These are phyloP conservation scores for Spicauda simplicius DNA, from an alignment of 2,888 invertebrate genomes.

Conservation along the genomic window DNA sequence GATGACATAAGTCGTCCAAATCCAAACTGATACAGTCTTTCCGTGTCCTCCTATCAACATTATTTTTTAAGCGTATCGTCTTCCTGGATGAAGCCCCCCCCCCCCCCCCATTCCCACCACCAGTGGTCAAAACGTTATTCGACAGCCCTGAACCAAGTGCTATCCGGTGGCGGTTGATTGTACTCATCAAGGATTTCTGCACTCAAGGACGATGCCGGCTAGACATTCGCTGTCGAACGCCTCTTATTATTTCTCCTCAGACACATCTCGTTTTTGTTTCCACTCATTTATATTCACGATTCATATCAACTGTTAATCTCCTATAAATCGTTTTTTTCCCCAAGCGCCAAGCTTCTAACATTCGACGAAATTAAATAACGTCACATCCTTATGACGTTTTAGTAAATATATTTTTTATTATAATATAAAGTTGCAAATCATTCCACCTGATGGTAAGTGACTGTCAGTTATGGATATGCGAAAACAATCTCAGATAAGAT, in stretches of 20 bases:
- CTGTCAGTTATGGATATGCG: too few species aligned
- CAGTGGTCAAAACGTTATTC: slow-evolving; percentile 45
- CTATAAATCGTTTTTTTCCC: slow-evolving; percentile 74
- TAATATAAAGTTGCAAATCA: too few species aligned
- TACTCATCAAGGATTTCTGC: slow-evolving; percentile 84
- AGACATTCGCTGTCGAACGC: slow-evolving; percentile 76
- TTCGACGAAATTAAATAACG: slow-evolving; percentile 18
- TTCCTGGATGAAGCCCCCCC: too few species aligned
- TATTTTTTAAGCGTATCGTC: too few species aligned
- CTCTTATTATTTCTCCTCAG: slow-evolving; percentile 80
- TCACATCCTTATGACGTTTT: slow-evolving; percentile 21
- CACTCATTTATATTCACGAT: slow-evolving; percentile 82
- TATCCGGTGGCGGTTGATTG: slow-evolving; percentile 84
- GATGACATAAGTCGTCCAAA: too few species aligned
- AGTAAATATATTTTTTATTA: slow-evolving; percentile 1
- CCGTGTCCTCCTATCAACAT: too few species aligned
- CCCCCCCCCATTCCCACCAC: background rate
- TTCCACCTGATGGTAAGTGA: too few species aligned
- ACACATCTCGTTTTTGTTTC: slow-evolving; percentile 81
- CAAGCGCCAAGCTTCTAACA: slow-evolving; percentile 45
- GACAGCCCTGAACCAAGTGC: slow-evolving; percentile 76
- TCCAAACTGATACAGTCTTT: too few species aligned
- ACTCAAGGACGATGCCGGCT: slow-evolving; percentile 81
- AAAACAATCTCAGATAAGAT: too few species aligned
- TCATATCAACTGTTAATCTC: slow-evolving; percentile 77